Evolutionary conservation across 2,113 vertebrate genomes (phyloP), one percentile per base, ranked within the genome.

Genomic region (Apus apus): DNA sequence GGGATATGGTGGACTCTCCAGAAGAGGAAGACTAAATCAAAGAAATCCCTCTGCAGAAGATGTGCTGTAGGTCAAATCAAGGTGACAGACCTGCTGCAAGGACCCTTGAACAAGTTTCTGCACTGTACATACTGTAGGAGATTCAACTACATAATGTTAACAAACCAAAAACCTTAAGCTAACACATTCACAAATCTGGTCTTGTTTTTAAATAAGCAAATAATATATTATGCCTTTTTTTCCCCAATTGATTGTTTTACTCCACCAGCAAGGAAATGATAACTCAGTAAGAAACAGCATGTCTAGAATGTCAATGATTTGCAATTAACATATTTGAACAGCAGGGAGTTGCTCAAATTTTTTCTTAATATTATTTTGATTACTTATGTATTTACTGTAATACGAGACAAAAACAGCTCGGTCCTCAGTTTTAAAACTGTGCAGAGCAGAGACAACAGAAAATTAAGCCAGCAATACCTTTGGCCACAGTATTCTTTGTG

Each of bases 321-420:
- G 65, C 79, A 94, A 86, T 84, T 81, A 93, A 86, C 85, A 90
- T 84, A 86, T 81, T 72, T 84, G 73, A 93, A 81, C 92, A 94
- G 82, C 26, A 1, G 68, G 78, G 53, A 94, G 61, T 72, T 86
- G 56, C 76, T 61, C 61, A 92, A 80, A 34, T 89, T 96, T 34
- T 80, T 76, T 45, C 48, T 64, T 84, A 86, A 68, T 95, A 86
- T 75, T 0, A 60, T 89, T 92, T 90, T 84, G 85, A 88, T 94
- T 96, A 91, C 72, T 86, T 91, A 54, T 2, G 3, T 78, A 80
- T 93, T 95, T 94, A 85, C 50, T 70, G 19, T 43, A 94, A 87
- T 36, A 80, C 6, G 18, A n/a, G 53, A 78, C 57, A 83, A 89
- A 67, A 90, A 10, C 38, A 73, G 29, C 77, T 74, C 30, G 43